phyloP scores from a whole-genome alignment of 1,140 invertebrate species.

The Amyelois transitella region DNA sequence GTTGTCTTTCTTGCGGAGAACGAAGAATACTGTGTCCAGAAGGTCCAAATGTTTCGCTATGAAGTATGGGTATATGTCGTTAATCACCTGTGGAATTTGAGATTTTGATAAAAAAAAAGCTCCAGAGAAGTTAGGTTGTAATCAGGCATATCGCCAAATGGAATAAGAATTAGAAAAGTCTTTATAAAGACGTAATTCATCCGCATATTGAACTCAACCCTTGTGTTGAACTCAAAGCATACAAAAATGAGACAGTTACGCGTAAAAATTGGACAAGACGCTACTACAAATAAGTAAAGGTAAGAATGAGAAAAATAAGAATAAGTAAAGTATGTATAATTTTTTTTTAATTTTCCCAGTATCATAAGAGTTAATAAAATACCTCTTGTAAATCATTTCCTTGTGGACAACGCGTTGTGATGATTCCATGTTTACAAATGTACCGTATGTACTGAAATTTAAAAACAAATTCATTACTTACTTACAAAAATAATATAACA shows the following conservation, averaged over 20 bases:
- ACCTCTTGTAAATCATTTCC: conserved; percentile 39
- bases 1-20: conserved; percentile 83
- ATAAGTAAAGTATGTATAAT: too few species aligned
- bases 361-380: not conserved
- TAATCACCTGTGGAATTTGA: conserved; percentile 30
- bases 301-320: too few species aligned
- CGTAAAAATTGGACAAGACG: too few species aligned
- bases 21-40: conserved; percentile 58
- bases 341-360: too few species aligned
- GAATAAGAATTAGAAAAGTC: too few species aligned
- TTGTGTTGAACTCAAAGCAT: too few species aligned
- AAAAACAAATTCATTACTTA: not conserved
- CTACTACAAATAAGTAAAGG: too few species aligned
- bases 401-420: conserved; percentile 45
- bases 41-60: conserved; percentile 57
- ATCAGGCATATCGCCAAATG: not conserved
- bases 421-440: conserved; percentile 36
- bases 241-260: too few species aligned
- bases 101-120: not conserved
- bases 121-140: not conserved
- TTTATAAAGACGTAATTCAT: too few species aligned
- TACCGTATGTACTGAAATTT: conserved; percentile 46
- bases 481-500: not conserved
- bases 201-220: too few species aligned
- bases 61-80: conserved; percentile 50